Evolutionary conservation across 53 echinoderm and acorn worm genomes (phyloP).

Genomic region (Astropecten irregularis): DNA sequence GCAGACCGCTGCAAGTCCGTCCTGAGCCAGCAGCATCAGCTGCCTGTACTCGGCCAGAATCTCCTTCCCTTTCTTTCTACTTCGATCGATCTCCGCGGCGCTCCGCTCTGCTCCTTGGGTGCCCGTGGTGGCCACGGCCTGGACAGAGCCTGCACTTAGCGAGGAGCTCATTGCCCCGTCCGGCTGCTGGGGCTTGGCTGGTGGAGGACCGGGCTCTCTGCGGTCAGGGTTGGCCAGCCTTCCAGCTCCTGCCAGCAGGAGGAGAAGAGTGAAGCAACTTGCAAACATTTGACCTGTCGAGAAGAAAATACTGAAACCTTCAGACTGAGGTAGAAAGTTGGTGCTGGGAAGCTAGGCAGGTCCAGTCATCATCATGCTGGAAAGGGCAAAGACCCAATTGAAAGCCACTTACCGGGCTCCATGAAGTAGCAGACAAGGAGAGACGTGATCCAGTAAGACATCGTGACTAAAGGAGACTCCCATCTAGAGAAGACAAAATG

Average conservation of each 20-base stretch:
- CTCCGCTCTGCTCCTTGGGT: background rate
- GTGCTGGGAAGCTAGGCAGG: too few relatives aligned
- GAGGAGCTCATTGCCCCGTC: background rate
- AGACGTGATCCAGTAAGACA: conserved; percentile 32
- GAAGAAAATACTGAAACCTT: background rate
- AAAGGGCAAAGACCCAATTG: too few relatives aligned
- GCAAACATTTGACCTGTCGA: conserved; percentile 29
- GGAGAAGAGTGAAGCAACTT: conserved; percentile 13
- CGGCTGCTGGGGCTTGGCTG: background rate
- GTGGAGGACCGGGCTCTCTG: background rate
- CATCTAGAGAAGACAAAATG: background rate
- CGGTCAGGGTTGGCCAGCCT: background rate
- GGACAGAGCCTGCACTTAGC: background rate
- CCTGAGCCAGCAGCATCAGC: conserved; percentile 32
- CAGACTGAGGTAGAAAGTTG: too few relatives aligned
- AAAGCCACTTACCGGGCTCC: conserved; percentile 31
- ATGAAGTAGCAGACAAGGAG: conserved; percentile 39
- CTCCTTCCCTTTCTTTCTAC: conserved; percentile 12
- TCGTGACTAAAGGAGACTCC: conserved; percentile 28
- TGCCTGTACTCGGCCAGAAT: conserved; percentile 27
- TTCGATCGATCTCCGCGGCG: background rate
- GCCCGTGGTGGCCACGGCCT: too few relatives aligned
- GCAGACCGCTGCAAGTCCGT: background rate
- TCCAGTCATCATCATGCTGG: too few relatives aligned
- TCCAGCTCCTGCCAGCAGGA: conserved; percentile 11